Base-by-base conservation (phyloP, 2,888 invertebrate genomes). In the Drosophila bunnanda region DNA sequence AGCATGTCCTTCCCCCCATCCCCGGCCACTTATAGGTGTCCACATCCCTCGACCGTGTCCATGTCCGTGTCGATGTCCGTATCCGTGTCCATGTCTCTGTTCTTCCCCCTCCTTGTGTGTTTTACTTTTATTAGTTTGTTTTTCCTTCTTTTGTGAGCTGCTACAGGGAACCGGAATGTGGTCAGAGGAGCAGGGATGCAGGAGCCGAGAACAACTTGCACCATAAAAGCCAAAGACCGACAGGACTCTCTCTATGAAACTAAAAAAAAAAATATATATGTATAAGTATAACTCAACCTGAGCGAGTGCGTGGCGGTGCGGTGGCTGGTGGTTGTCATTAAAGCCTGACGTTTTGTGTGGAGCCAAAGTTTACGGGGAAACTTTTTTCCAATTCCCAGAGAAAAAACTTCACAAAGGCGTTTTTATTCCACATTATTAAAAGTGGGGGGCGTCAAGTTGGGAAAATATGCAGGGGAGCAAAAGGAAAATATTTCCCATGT, bases 81-180 rank as follows among this genome's bases (percentile, higher is more conserved):
- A 34, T 70, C 70, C 70, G 2, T 50, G 43, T 70, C 48, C 53
- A 25, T 54, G 54, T 74, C 56, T 61, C 39, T 72, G 68, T 68
- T 56, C 60, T 46, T 70, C 53, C 39, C 44, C 55, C 39, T 50
- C 62, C 55, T 64, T 76, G 59, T 61, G 76, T 68, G 52, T 76
- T 77, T 73, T 76, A 71, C 75, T 88, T 83, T 84, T 82, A 87
- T 85, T 79, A 76, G 85, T 88, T 88, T 82, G 85, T 77, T 82
- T 86, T 54, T 52, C 71, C 78, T 46, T 73, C 54, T 57, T 60
- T 70, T 67, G 69, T 76, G 75, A 55, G 53, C 67, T 34, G 28
- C 34, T 30, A 54, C 20, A 32, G 41, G 32, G 10, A 15, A 6
- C 50, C 2, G 50, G 20, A 20, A 32, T 20, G 20, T 50, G 48